These are phyloP conservation scores for Damaliscus lunatus DNA, from an alignment of 2,113 vertebrate genomes.

Conservation along the genomic window DNA sequence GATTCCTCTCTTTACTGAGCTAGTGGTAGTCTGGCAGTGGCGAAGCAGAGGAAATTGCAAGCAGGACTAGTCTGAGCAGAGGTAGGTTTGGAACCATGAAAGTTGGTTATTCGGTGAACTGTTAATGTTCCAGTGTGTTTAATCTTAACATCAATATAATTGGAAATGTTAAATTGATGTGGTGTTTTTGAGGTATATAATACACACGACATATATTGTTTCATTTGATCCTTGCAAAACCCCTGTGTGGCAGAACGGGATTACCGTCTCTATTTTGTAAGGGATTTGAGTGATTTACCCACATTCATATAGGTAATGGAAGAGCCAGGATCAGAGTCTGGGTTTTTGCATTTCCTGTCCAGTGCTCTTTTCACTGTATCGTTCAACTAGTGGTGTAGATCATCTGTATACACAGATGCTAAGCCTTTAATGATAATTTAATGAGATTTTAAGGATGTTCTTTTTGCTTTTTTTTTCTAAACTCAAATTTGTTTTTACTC, in stretches of 20 bases:
- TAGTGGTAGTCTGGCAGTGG: not conserved
- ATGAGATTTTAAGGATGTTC: constrained; percentile 35
- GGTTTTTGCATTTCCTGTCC: not conserved
- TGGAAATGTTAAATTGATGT: not conserved
- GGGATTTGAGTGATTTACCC: constrained; percentile 35
- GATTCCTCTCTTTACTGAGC: not conserved
- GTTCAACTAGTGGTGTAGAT: not conserved
- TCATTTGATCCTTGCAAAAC: constrained; percentile 53
- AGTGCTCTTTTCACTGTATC: not conserved
- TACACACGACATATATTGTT: not conserved
- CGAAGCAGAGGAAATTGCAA: not conserved
- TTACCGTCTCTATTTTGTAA: constrained; percentile 28
- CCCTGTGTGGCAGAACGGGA: not conserved
- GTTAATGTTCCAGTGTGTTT: not conserved
- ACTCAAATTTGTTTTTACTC: constrained; percentile 28
- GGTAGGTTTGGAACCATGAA: not conserved
- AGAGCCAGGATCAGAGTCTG: not conserved
- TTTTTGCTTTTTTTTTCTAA: constrained; percentile 22
- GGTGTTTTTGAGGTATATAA: constrained; percentile 19
- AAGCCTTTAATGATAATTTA: constrained; percentile 59
- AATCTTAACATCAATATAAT: not conserved
- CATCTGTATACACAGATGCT: constrained; percentile 31
- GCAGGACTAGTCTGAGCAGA: not conserved
- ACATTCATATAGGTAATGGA: not conserved
- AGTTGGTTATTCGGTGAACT: not conserved